These are phyloP conservation scores for Chroicocephalus ridibundus DNA, from an alignment of 2,113 vertebrate genomes.

Conservation along the genomic window DNA sequence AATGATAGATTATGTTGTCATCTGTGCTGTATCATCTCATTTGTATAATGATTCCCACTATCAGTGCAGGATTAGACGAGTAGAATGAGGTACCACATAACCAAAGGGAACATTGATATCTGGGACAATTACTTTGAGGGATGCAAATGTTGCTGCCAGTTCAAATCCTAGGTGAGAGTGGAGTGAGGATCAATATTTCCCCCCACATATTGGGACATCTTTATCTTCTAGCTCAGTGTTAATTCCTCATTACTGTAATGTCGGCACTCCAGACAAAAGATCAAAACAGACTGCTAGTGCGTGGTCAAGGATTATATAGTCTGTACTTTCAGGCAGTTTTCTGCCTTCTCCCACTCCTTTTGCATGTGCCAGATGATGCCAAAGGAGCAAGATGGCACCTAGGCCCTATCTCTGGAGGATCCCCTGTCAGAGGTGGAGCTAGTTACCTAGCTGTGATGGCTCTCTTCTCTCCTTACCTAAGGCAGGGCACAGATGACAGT, in stretches of 20 bases:
- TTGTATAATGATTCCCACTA: not conserved
- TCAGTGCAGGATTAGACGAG: not conserved
- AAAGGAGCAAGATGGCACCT: not conserved
- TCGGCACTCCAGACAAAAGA: not conserved
- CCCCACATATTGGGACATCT: not conserved
- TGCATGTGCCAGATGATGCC: not conserved
- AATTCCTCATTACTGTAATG: not conserved
- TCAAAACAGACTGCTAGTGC: not conserved
- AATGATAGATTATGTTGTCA: conserved; percentile 17
- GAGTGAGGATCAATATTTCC: not conserved
- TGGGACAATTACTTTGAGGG: not conserved
- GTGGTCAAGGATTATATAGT: not conserved
- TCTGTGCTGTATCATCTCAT: not conserved
- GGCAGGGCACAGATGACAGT: not conserved
- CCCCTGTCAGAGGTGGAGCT: not conserved
- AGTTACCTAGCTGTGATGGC: not conserved
- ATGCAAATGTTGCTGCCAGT: not conserved
- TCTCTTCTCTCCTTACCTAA: not conserved
- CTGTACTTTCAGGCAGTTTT: not conserved
- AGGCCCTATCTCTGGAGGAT: not conserved
- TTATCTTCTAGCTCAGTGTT: not conserved
- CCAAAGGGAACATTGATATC: not conserved
- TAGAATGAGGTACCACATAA: not conserved
- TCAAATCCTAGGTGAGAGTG: not conserved
- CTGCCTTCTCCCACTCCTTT: not conserved